A percentile compares a stretch with the other conserved stretches of the same genome.
Conservation (phyloP, 2,888 invertebrate species). For the Leptinotarsa rubiginosa region DNA sequence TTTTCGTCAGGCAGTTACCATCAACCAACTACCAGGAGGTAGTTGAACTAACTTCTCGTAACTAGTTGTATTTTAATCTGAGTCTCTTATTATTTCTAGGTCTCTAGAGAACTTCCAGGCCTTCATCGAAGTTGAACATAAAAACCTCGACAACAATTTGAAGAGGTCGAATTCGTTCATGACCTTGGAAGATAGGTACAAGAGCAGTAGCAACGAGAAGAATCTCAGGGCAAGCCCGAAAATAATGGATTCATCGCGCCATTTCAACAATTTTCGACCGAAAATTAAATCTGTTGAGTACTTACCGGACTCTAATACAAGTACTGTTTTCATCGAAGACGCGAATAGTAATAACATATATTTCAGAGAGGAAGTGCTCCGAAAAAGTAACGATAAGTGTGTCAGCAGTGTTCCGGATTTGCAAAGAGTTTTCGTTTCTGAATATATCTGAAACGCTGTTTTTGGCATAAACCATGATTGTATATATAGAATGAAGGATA, state of each 20-base stretch:
- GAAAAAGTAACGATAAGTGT: conserved; percentile 47
- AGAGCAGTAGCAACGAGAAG: conserved; percentile 43
- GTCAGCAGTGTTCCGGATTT: conserved; percentile 70
- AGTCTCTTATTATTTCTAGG: conserved; percentile 21
- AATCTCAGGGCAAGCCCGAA: conserved; percentile 49
- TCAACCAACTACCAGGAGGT: too few relatives aligned
- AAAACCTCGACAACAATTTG: conserved; percentile 40
- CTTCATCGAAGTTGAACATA: conserved; percentile 55
- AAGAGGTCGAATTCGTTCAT: conserved; percentile 62
- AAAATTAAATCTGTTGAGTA: conserved; percentile 59
- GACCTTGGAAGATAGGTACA: conserved; percentile 57
- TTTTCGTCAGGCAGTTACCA: too few relatives aligned
- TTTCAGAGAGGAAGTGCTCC: conserved; percentile 30
- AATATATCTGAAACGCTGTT: conserved; percentile 54
- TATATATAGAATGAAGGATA: conserved; percentile 5
- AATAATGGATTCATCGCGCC: conserved; percentile 45
- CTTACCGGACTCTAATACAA: conserved; percentile 52
- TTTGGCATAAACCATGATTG: neutral
- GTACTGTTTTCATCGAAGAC: conserved; percentile 54
- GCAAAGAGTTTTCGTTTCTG: conserved; percentile 70
- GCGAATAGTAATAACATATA: conserved; percentile 36
- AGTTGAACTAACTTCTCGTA: too few relatives aligned
- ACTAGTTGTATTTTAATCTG: neutral
- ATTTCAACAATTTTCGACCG: conserved; percentile 47
- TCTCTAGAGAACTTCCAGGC: conserved; percentile 63